These are phyloP conservation scores for Gavialis gangeticus DNA, from an alignment of 2,113 vertebrate genomes.

Conservation along the genomic window DNA sequence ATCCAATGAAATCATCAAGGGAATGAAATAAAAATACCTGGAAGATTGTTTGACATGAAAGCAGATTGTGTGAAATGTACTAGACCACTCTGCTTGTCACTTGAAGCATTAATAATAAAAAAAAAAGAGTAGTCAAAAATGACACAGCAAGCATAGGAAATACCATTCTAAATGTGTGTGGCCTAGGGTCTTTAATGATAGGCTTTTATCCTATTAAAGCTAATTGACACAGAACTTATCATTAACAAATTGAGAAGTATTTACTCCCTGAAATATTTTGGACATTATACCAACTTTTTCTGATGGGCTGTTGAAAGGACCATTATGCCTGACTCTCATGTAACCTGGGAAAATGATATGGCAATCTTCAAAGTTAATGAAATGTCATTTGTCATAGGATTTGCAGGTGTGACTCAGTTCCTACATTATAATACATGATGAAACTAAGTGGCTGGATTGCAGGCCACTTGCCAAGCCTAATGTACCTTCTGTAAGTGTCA, in stretches of 20 bases:
- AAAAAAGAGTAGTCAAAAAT: slow-evolving; percentile 12
- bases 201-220: slow-evolving; percentile 83
- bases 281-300: slow-evolving; percentile 79
- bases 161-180: slow-evolving; percentile 74
- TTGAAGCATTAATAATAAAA: slow-evolving; percentile 45
- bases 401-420: slow-evolving; percentile 86
- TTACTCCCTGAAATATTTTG: slow-evolving; percentile 81
- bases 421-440: slow-evolving; percentile 65
- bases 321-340: slow-evolving; percentile 78
- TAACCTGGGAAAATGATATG: slow-evolving; percentile 83
- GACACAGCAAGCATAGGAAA: slow-evolving; percentile 64
- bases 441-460: slow-evolving; percentile 45
- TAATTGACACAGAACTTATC: slow-evolving; percentile 84
- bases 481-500: slow-evolving; percentile 54
- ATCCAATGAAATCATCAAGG: slow-evolving; percentile 64
- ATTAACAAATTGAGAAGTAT: slow-evolving; percentile 84
- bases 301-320: slow-evolving; percentile 80
- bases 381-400: slow-evolving; percentile 87
- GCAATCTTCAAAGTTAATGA: slow-evolving; percentile 84
- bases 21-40: slow-evolving; percentile 64
- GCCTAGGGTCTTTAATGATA: slow-evolving; percentile 67
- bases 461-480: slow-evolving; percentile 55
- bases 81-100: slow-evolving; percentile 22
- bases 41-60: slow-evolving; percentile 48
- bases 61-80: slow-evolving; percentile 40